Evolutionary conservation across 1,140 invertebrate species (phyloP).

Genomic region (Dolichoris vasculosae): DNA sequence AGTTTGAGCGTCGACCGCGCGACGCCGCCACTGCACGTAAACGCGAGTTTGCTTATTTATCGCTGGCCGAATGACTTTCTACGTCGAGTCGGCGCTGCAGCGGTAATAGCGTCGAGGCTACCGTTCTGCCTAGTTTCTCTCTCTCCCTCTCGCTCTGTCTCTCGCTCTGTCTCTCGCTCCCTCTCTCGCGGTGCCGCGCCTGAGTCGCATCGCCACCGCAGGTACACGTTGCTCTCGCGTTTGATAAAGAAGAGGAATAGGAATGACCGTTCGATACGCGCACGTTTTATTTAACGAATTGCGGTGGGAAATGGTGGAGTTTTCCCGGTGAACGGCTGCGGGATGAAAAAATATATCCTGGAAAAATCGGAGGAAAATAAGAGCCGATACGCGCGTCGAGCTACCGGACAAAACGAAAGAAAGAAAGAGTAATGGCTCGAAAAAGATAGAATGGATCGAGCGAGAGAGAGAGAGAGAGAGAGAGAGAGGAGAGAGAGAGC

Average conservation of each 20-base stretch:
- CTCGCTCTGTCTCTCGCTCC: background rate
- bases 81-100: background rate
- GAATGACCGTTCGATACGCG: background rate
- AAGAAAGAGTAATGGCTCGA: constrained; percentile 43
- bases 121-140: background rate
- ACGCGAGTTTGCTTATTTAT: constrained; percentile 21
- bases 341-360: background rate
- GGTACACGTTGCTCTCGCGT: too few relatives aligned
- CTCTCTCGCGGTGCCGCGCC: constrained; percentile 8
- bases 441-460: background rate
- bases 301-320: background rate
- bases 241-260: constrained; percentile 45
- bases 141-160: background rate
- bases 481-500: background rate
- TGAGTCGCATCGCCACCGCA: too few relatives aligned
- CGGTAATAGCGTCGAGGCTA: background rate
- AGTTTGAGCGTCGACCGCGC: constrained; percentile 51
- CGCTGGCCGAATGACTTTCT: constrained; percentile 27
- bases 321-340: background rate
- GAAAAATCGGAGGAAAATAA: constrained; percentile 3
- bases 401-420: constrained; percentile 2
- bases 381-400: background rate
- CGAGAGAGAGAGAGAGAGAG: too few relatives aligned
- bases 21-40: constrained; percentile 61
- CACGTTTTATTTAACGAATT: constrained; percentile 24